phyloP scores from a whole-genome alignment of 2,113 vertebrate genomes.

The Brachyistius frenatus region DNA sequence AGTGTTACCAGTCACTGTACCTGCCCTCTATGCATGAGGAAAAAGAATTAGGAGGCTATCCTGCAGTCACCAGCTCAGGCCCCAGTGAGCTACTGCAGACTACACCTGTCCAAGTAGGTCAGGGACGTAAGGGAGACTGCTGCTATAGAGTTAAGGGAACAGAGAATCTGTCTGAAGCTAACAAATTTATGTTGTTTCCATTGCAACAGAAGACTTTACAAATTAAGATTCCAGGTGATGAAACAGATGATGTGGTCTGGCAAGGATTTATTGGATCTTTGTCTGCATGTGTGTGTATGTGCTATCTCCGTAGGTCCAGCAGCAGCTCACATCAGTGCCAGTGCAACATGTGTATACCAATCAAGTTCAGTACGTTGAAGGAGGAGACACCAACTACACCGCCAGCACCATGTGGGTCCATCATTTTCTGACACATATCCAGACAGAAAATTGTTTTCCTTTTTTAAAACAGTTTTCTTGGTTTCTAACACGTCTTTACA shows the following conservation, averaged over 20 bases:
- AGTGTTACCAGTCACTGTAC: slow-evolving; percentile 26
- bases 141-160: slow-evolving; percentile 22
- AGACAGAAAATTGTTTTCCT: neutral
- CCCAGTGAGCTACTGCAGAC: slow-evolving; percentile 40
- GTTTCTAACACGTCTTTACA: slow-evolving; percentile 15
- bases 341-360: slow-evolving; percentile 93
- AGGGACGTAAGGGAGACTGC: slow-evolving; percentile 48
- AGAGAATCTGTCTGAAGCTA: slow-evolving; percentile 2
- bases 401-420: slow-evolving; percentile 89
- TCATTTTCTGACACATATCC: slow-evolving; percentile 54
- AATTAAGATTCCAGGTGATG: neutral
- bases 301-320: slow-evolving; percentile 83
- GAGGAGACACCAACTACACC: slow-evolving; percentile 89
- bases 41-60: slow-evolving; percentile 34
- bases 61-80: slow-evolving; percentile 27
- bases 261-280: slow-evolving; percentile 33
- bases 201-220: neutral
- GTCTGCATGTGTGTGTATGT: slow-evolving; percentile 14
- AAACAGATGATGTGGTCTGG: slow-evolving; percentile 13
- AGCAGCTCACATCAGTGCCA: slow-evolving; percentile 90
- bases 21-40: slow-evolving; percentile 39
- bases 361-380: slow-evolving; percentile 95
- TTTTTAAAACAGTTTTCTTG: neutral
- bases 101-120: slow-evolving; percentile 73
- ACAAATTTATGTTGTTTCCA: neutral